Conservation (phyloP, 2,113 vertebrate species). For the Oenanthe melanoleuca region DNA sequence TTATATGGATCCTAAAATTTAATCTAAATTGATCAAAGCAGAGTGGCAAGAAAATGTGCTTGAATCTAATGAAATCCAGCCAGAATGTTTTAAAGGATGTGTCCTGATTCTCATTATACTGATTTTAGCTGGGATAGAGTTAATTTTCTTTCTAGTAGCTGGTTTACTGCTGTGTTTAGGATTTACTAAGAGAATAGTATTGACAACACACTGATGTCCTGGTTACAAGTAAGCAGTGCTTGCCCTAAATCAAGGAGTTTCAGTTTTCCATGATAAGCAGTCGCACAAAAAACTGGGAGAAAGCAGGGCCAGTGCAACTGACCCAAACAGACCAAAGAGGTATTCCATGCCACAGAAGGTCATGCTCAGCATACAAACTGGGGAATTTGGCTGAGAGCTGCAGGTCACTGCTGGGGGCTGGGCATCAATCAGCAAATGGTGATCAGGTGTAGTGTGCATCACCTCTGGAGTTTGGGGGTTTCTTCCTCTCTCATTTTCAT, state of each 20-base stretch:
- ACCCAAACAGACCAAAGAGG: not conserved
- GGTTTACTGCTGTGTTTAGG: not conserved
- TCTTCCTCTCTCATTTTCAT: not conserved
- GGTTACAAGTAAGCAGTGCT: not conserved
- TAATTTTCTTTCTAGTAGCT: not conserved
- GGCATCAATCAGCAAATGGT: not conserved
- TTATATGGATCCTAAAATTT: not conserved
- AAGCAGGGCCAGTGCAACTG: not conserved
- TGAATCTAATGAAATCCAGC: not conserved
- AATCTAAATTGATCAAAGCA: not conserved
- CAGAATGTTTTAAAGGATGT: not conserved
- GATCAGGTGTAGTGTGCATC: not conserved
- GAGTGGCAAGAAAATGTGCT: not conserved
- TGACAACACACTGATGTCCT: not conserved
- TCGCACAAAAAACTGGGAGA: accelerated
- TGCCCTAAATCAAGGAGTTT: not conserved
- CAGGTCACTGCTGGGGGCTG: accelerated
- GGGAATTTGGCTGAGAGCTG: not conserved
- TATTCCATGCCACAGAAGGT: not conserved
- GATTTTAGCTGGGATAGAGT: not conserved
- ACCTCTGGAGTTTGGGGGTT: too few species aligned
- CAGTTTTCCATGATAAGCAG: accelerated
- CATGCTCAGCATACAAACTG: not conserved
- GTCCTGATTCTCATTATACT: not conserved
- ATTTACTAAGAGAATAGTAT: not conserved